Base-by-base conservation (phyloP, 2,113 vertebrate genomes). In the Trogon melanurus region DNA sequence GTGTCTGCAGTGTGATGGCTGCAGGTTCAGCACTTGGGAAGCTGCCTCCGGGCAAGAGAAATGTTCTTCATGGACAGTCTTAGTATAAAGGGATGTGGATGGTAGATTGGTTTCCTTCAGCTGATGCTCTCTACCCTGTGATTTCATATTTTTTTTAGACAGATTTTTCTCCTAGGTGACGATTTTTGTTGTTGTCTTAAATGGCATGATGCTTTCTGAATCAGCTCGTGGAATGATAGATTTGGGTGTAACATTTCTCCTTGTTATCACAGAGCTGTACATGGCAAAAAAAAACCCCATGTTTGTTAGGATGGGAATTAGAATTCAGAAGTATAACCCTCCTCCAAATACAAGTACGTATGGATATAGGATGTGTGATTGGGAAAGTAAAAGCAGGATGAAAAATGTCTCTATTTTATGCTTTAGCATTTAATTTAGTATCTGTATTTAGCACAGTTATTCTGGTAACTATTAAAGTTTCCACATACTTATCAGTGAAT, bases 241-340 rank as follows among this genome's bases (percentile, higher is more conserved):
- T 22, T 19, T 20, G 16, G 26, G 65, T 48, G 56, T 26, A 26
- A 18, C 5, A 1, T 60, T 86, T 72, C 47, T 75, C 38, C 36
- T 80, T 21, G 74, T 75, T 19, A 76, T 44, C n/a, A 30, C 15
- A 58, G 36, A 75, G 45, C 69, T 71, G 27, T 32, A 41, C 14
- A 3, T n/a, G 71, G 44, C 10, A 83, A 91, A 18, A 88, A 69
- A 27, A 34, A 11, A 3, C 0, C 0, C 0, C 0, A 0, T 29
- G 4, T 54, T 86, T 92, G 6, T 91, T 65, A 60, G 54, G 30
- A 26, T 84, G 38, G 6, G 18, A 67, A 36, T 48, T 53, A 57
- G 29, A 81, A 84, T 50, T 91, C 17, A 50, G 25, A 76, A 64
- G 22, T 50, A 25, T 2, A 88, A 16, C 2, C 11, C 11, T 17